phyloP scores from a whole-genome alignment of 2,113 vertebrate genomes.

The Percopsis transmontana region DNA sequence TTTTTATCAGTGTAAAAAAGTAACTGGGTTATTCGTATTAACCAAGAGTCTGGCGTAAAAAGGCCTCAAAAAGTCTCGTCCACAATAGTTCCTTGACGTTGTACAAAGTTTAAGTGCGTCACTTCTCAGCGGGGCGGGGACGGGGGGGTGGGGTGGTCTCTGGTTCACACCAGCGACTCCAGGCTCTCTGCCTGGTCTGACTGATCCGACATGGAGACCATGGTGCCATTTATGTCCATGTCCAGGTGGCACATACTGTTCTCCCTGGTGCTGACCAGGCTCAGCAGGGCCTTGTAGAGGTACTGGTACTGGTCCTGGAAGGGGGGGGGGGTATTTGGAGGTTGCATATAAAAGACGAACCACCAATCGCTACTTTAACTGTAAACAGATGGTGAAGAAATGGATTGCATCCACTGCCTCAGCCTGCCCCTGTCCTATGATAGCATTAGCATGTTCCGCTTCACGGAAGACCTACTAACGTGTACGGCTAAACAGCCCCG shows the following conservation, averaged over 20 bases:
- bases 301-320: conserved; percentile 93
- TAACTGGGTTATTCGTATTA: conserved; percentile 94
- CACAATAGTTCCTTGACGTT: conserved; percentile 84
- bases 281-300: conserved; percentile 94
- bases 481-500: no score
- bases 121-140: conserved; percentile 14
- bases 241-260: conserved; percentile 81
- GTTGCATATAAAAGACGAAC: not conserved
- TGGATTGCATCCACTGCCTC: no score
- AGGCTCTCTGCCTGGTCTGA: conserved; percentile 90
- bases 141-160: not conserved
- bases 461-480: no score
- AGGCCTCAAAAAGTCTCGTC: conserved; percentile 96
- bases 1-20: conserved; percentile 99
- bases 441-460: no score
- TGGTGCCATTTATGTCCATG: conserved; percentile 86
- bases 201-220: conserved; percentile 84
- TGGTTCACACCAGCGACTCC: conserved; percentile 88
- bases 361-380: no score
- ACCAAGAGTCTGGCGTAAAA: conserved; percentile 99
- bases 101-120: conserved; percentile 88
- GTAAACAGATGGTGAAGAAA: no score
- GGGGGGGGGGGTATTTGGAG: conserved; percentile 27
- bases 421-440: no score
- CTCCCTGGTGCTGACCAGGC: conserved; percentile 90